phyloP scores from a whole-genome alignment of 2,888 invertebrate genomes.

The Coelopa pilipes region DNA sequence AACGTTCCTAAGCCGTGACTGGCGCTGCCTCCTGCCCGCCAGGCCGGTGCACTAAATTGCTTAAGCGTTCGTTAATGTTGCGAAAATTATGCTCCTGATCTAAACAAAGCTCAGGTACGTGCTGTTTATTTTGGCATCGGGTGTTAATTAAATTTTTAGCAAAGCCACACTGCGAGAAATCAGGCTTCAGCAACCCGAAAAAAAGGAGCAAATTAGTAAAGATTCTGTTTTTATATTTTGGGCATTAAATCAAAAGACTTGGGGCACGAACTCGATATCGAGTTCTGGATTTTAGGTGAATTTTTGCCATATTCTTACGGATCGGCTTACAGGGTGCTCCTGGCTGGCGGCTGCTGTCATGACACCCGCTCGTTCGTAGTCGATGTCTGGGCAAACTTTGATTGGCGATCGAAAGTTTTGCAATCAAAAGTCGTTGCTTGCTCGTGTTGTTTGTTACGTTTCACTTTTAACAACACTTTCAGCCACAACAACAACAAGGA shows the following conservation, averaged over 20 bases:
- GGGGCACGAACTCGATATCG: too few species aligned
- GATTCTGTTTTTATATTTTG: too few species aligned
- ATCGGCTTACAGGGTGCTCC: not conserved
- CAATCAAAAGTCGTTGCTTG: not conserved
- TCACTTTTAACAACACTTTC: too few species aligned
- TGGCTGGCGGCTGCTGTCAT: not conserved
- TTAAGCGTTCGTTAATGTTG: not conserved
- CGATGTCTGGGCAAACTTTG: not conserved
- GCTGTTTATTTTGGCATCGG: constrained; percentile 6
- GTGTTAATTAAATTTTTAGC: constrained; percentile 4
- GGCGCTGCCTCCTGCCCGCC: too few species aligned
- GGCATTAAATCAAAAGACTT: too few species aligned
- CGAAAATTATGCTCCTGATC: constrained; percentile 5
- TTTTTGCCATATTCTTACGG: not conserved
- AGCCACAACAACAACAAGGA: not conserved
- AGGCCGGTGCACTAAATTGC: too few species aligned
- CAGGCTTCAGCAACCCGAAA: not conserved
- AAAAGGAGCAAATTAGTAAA: too few species aligned
- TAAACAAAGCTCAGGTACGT: constrained; percentile 1
- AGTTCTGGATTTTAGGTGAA: too few species aligned
- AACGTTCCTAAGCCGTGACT: too few species aligned
- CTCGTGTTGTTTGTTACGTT: not conserved
- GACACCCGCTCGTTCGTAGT: too few species aligned
- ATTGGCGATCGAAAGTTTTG: not conserved
- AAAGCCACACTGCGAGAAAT: constrained; percentile 45